A percentile compares a stretch with the other conserved stretches of the same genome.
phyloP scores from a whole-genome alignment of 2,113 vertebrate genomes.

The Balaeniceps rex region DNA sequence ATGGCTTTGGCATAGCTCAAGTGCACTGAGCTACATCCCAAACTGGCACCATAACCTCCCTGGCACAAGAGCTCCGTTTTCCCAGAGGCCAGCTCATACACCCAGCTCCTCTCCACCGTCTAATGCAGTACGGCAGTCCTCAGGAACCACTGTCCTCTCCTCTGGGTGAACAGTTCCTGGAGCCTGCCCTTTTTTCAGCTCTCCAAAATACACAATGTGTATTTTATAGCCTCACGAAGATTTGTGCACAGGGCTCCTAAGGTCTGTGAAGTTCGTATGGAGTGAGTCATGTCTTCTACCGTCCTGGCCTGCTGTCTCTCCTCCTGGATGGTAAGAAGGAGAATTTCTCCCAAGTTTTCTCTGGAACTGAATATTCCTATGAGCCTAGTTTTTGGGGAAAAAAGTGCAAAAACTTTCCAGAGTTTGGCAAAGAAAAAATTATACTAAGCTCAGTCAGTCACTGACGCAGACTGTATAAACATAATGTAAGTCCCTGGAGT shows the following conservation, averaged over 20 bases:
- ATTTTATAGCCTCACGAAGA: neutral
- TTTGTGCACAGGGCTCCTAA: neutral
- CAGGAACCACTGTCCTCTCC: neutral
- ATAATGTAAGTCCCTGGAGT: neutral
- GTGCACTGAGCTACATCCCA: neutral
- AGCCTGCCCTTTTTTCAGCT: neutral
- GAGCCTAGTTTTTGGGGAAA: neutral
- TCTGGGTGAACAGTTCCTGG: neutral
- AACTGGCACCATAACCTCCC: neutral
- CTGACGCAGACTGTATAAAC: neutral
- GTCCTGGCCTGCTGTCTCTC: neutral
- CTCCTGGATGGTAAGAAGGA: neutral
- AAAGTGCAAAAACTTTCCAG: neutral
- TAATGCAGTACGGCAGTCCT: rapidly evolving
- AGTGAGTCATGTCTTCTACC: neutral
- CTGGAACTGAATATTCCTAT: neutral
- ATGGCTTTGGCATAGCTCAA: neutral
- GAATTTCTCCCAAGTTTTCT: neutral
- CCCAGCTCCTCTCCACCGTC: neutral
- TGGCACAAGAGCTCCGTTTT: neutral
- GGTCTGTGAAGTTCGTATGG: neutral
- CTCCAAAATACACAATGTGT: neutral
- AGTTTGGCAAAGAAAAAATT: neutral
- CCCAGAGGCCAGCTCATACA: neutral
- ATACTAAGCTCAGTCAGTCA: neutral